These are phyloP conservation scores for Microtus oregoni DNA, from an alignment of 2,113 vertebrate species.

Conservation along the genomic window DNA sequence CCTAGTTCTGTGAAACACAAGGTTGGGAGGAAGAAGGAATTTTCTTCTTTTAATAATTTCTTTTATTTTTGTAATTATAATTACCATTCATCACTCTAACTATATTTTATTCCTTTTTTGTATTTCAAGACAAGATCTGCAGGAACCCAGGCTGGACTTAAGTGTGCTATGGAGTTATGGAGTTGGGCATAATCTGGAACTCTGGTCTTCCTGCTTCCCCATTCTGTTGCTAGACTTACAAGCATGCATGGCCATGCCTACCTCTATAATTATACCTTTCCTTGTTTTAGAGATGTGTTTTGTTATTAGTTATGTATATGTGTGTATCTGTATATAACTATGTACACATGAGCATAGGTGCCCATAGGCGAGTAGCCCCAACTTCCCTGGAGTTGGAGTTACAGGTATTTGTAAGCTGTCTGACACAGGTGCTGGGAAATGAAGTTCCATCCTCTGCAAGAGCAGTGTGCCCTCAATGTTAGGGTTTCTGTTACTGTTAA, in stretches of 20 bases:
- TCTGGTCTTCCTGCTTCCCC: too few species aligned
- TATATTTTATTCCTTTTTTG: background rate
- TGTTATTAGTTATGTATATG: background rate
- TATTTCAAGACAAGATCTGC: background rate
- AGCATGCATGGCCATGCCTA: background rate
- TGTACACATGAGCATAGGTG: background rate
- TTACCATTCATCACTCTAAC: background rate
- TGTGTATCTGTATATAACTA: background rate
- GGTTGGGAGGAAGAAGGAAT: background rate
- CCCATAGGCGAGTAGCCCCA: background rate
- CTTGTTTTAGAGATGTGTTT: background rate
- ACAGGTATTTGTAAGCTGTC: background rate
- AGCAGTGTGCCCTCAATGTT: background rate
- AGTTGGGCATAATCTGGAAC: background rate
- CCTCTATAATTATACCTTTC: background rate
- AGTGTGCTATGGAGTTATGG: background rate
- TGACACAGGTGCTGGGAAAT: background rate
- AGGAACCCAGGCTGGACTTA: background rate
- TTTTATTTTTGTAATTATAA: background rate
- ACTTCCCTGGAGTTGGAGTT: background rate
- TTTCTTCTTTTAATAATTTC: background rate
- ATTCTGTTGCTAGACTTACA: background rate
- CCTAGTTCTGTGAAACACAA: background rate
- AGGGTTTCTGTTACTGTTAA: too few species aligned
- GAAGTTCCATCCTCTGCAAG: background rate